Conservation (phyloP, 2,113 vertebrate species). For the Ceyx margarethae region DNA sequence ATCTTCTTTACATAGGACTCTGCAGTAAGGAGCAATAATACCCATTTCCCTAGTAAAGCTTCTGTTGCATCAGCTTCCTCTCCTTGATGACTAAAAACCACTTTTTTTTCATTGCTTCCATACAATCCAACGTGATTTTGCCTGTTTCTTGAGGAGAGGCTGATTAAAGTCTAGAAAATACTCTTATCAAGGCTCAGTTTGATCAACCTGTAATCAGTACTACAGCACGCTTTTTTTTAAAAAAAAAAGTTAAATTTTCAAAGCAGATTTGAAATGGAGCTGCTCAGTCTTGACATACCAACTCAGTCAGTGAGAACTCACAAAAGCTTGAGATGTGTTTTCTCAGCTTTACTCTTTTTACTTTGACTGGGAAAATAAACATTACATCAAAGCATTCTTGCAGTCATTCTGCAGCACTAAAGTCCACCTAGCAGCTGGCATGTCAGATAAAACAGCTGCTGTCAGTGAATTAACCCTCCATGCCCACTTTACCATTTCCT, state of each 20-base stretch:
- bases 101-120: not conserved
- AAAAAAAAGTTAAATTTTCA: not conserved
- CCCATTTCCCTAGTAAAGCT: not conserved
- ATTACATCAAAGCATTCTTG: not conserved
- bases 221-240: not conserved
- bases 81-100: not conserved
- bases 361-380: not conserved
- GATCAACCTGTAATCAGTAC: fast-evolving
- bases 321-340: not conserved
- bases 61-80: not conserved
- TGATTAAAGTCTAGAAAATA: not conserved
- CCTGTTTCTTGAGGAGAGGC: not conserved
- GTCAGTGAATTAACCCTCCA: not conserved
- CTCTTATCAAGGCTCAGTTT: not conserved
- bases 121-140: not conserved
- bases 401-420: not conserved
- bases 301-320: not conserved
- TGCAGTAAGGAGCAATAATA: not conserved
- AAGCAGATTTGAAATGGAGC: not conserved
- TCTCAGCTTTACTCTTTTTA: not conserved
- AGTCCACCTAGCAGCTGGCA: not conserved
- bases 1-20: not conserved
- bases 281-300: not conserved
- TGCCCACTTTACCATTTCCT: not conserved
- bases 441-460: not conserved